A percentile compares a stretch with the other conserved stretches of the same genome.
phyloP scores from a whole-genome alignment of 2,888 invertebrate species.

The Vanessa cardui region DNA sequence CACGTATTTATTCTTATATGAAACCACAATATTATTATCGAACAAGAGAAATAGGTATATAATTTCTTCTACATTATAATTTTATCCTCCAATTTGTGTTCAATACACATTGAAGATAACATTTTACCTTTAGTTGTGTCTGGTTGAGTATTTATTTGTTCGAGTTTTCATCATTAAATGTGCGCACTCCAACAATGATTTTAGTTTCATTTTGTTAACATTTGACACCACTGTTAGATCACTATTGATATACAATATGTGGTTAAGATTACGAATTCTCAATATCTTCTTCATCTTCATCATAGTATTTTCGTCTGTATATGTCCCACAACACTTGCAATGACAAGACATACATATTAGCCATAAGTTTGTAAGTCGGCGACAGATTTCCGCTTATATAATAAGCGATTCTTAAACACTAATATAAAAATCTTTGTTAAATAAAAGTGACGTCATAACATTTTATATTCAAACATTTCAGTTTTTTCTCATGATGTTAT shows the following conservation, averaged over 20 bases:
- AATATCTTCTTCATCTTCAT: neutral
- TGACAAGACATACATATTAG: neutral
- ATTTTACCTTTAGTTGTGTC: no score
- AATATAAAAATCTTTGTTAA: slow-evolving; percentile 4
- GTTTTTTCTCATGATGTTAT: neutral
- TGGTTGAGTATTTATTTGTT: no score
- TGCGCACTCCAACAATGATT: no score
- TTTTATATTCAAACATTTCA: slow-evolving; percentile 1
- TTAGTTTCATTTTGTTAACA: neutral
- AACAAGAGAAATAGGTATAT: neutral
- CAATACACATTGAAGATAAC: neutral
- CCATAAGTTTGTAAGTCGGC: neutral
- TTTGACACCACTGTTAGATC: neutral
- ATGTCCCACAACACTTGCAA: neutral
- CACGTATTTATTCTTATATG: neutral
- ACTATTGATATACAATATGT: neutral
- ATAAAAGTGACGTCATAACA: slow-evolving; percentile 1
- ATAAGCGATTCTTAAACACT: slow-evolving; percentile 3
- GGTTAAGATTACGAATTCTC: neutral
- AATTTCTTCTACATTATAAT: neutral
- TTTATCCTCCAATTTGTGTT: neutral
- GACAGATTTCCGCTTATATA: neutral
- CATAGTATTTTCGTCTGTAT: neutral
- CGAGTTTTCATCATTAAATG: no score
- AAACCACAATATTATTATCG: neutral